Evolutionary conservation across 1,140 invertebrate genomes (phyloP), one percentile per base, ranked within the genome.

Genomic region (Drosophila asahinai): DNA sequence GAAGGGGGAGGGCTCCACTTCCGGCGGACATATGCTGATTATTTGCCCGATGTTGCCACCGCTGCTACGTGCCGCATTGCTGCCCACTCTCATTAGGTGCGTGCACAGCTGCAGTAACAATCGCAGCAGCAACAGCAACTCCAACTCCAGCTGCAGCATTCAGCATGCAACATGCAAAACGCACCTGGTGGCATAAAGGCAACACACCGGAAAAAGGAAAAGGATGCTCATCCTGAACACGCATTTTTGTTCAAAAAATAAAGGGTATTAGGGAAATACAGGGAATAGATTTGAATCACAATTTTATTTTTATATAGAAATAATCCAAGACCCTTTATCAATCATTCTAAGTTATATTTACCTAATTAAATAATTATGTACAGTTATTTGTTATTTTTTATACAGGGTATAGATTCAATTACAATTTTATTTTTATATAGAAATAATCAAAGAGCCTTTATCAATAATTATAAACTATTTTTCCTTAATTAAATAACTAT

Each of bases 11-110:
- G 64, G 60, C 45, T 68, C 42, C 57, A 67, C 63, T 55, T 54
- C 61, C 74, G 71, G 42, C 63, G 59, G 80, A 71, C 80, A 86
- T 78, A 81, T 80, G 80, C 72, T 73, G 79, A 86, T 86, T 66
- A 86, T 82, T 67, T 72, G 79, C 52, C 79, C 43, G 27, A 70
- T 51, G 58, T 55, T 73, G 60, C 59, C 62, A 77, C 64, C 59
- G 76, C 30, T 71, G 66, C 30, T 63, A 54, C 58, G 48, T 72
- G 68, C 57, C 72, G 57, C 71, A 74, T 82, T 77, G 72, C 80
- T 68, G 83, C 51, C 57, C 81, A 66, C 79, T 81, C 76, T 86
- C 75, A 83, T 86, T 65, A 73, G 66, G 75, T 22, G 54, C 40
- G 54, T 40, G 54, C 64, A 75, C 67, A 66, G 63, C 75, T 73